A percentile compares a stretch with the other conserved stretches of the same genome.
Evolutionary conservation across 2,113 vertebrate species (phyloP).

Genomic region (Fulmarus glacialis): DNA sequence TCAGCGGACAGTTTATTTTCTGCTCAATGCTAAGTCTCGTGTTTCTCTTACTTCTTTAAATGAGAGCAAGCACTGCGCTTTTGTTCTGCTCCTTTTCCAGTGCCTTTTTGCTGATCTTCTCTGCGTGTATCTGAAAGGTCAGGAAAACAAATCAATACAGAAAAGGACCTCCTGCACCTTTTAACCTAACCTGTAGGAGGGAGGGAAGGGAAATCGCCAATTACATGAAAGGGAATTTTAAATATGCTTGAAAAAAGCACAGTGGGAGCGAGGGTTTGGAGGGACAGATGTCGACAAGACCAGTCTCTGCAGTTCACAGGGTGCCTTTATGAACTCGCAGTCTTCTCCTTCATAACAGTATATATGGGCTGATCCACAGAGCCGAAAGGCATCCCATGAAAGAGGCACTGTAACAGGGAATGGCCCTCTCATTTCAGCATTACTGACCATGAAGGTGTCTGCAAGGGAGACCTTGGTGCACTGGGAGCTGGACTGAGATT

Average conservation of each 20-base stretch:
- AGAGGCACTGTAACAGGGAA: not conserved
- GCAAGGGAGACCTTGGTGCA: not conserved
- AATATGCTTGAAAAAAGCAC: constrained; percentile 46
- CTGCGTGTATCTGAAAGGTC: constrained; percentile 68
- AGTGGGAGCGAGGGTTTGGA: not conserved
- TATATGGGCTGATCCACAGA: not conserved
- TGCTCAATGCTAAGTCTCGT: not conserved
- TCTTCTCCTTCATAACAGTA: not conserved
- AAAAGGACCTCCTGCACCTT: constrained; percentile 63
- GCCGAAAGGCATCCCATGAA: not conserved
- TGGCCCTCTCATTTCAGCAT: not conserved
- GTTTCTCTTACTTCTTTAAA: constrained; percentile 16
- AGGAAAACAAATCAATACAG: constrained; percentile 69
- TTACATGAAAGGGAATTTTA: constrained; percentile 67
- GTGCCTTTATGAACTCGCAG: not conserved
- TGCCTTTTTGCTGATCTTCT: constrained; percentile 47
- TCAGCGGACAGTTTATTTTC: not conserved
- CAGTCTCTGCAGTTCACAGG: not conserved
- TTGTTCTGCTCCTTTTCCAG: constrained; percentile 32
- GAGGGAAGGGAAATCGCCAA: not conserved
- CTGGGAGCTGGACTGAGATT: not conserved
- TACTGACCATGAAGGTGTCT: not conserved
- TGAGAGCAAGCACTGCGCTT: not conserved
- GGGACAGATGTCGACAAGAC: constrained; percentile 48
- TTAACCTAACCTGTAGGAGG: constrained; percentile 31